Conservation (phyloP, 2,797 vertebrate genomes). For the Gallirallus australis region DNA sequence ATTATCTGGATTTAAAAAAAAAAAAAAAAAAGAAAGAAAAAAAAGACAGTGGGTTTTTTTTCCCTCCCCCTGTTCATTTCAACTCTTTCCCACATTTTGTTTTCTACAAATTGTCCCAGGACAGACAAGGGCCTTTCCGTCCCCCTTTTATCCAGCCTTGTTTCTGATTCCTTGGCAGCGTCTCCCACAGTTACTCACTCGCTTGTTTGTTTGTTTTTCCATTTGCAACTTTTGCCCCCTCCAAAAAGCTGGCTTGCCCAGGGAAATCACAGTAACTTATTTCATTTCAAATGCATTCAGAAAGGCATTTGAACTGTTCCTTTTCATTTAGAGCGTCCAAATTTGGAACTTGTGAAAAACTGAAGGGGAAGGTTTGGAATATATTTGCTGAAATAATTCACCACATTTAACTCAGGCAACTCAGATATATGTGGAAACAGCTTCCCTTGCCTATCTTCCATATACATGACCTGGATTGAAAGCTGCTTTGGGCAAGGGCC, state of each 20-base stretch:
- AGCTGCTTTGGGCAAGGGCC: slow-evolving; percentile 10
- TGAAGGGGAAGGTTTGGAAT: not conserved
- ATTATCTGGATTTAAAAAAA: not conserved
- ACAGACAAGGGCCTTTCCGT: slow-evolving; percentile 5
- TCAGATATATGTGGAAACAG: not conserved
- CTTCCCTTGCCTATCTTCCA: not conserved
- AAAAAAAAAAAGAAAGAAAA: not conserved
- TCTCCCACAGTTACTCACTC: slow-evolving; percentile 33
- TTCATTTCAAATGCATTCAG: slow-evolving; percentile 32
- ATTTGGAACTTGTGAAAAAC: slow-evolving; percentile 34
- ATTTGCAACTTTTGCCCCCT: slow-evolving; percentile 52
- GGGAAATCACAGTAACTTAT: slow-evolving; percentile 45
- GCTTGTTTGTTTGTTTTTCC: slow-evolving; percentile 57
- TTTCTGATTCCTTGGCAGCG: slow-evolving; percentile 39
- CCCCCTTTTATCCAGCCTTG: not conserved
- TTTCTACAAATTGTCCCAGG: slow-evolving; percentile 5
- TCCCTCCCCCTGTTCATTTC: not conserved
- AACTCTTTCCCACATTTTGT: slow-evolving; percentile 17
- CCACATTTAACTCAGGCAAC: not conserved
- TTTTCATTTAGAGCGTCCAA: slow-evolving; percentile 22
- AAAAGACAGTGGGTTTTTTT: not conserved
- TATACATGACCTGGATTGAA: not conserved
- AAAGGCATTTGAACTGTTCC: slow-evolving; percentile 43
- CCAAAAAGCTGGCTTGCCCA: slow-evolving; percentile 14
- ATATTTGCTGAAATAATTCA: slow-evolving; percentile 21